Conservation (phyloP, 2,113 vertebrate genomes). For the Tragelaphus scriptus region DNA sequence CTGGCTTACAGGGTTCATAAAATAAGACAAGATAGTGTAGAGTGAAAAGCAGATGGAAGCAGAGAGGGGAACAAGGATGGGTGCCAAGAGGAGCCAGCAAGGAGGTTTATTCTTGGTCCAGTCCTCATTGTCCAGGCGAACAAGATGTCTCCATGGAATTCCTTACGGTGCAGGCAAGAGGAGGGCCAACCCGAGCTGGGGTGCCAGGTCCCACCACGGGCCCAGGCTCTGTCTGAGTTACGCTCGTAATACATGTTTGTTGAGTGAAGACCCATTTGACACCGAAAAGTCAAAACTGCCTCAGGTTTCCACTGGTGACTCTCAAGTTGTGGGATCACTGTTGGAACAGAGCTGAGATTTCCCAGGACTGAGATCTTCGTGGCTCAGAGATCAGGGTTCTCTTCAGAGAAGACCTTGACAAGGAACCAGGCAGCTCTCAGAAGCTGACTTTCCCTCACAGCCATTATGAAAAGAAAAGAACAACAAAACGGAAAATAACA, state of each 20-base stretch:
- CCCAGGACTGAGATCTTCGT: background rate
- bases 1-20: background rate
- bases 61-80: background rate
- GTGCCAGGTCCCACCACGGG: accelerated
- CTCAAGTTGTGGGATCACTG: background rate
- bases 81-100: background rate
- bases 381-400: background rate
- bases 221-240: background rate
- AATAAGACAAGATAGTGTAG: background rate
- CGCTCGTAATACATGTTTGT: accelerated
- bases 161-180: background rate
- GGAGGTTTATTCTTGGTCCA: background rate
- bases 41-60: background rate
- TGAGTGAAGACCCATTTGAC: background rate
- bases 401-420: background rate
- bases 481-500: background rate
- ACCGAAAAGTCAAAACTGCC: background rate
- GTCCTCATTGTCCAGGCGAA: accelerated
- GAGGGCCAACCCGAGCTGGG: background rate
- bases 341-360: background rate
- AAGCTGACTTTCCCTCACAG: background rate
- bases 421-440: background rate
- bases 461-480: background rate
- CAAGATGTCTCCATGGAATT: background rate
- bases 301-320: background rate